Conservation (phyloP, 1,140 invertebrate genomes). For the Drosophila persimilis region DNA sequence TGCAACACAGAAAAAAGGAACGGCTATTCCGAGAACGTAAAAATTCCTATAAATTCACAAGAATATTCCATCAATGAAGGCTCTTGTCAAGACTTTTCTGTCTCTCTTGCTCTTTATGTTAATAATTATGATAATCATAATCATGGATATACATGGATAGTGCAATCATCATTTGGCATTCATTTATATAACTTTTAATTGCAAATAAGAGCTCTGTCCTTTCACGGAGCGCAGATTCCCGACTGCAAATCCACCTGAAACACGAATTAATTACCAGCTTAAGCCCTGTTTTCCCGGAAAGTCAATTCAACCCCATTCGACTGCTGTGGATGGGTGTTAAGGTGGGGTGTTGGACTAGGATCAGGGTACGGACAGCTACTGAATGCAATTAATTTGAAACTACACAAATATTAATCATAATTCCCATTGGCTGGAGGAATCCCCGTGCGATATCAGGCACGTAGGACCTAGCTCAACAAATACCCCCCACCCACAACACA, state of each 20-base stretch:
- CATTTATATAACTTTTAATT: constrained; percentile 30
- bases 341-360: constrained; percentile 6
- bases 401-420: constrained; percentile 77
- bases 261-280: too few species aligned
- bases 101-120: not conserved
- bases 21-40: too few species aligned
- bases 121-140: not conserved
- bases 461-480: constrained; percentile 39
- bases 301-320: too few species aligned
- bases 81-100: too few species aligned
- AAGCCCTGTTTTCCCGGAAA: too few species aligned
- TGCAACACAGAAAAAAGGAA: too few species aligned
- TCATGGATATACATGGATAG: not conserved
- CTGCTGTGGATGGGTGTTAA: not conserved
- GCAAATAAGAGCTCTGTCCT: constrained; percentile 15
- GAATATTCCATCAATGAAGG: too few species aligned
- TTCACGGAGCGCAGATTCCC: constrained; percentile 13
- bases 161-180: constrained; percentile 14
- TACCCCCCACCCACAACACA: constrained; percentile 18
- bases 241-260: not conserved
- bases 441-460: constrained; percentile 6
- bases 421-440: constrained; percentile 20
- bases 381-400: constrained; percentile 74
- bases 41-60: too few species aligned
- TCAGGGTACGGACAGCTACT: constrained; percentile 12